A percentile compares a stretch with the other conserved stretches of the same genome.
These are phyloP conservation scores for Pocillopora grandis DNA, from an alignment of 92 coral and sea anemone species.

Conservation along the genomic window DNA sequence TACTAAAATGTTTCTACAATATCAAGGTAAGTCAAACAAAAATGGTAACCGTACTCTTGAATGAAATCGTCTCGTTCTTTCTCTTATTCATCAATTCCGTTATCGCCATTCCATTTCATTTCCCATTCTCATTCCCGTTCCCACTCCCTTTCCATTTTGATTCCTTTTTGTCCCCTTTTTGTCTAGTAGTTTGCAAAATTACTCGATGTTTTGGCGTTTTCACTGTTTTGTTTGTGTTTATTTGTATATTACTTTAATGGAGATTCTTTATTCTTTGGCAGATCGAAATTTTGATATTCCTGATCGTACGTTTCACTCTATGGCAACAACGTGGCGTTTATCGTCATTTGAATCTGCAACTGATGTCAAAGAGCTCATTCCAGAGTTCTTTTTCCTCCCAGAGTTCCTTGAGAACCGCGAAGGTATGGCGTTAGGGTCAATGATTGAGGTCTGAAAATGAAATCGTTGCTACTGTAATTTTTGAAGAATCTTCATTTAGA, in stretches of 20 bases:
- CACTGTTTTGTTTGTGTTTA: background rate
- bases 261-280: conserved; percentile 10
- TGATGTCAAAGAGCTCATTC: conserved; percentile 94
- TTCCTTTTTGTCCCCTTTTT: background rate
- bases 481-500: too few relatives aligned
- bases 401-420: conserved; percentile 91
- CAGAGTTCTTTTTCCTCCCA: conserved; percentile 96
- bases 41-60: background rate
- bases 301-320: conserved; percentile 98
- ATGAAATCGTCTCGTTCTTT: background rate
- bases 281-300: conserved; percentile 95
- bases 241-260: too few relatives aligned
- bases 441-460: too few relatives aligned
- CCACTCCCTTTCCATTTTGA: background rate
- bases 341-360: conserved; percentile 96
- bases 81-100: too few relatives aligned
- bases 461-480: too few relatives aligned
- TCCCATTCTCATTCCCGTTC: too few relatives aligned
- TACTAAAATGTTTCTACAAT: conserved; percentile 90
- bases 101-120: too few relatives aligned
- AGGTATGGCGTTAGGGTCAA: conserved; percentile 50
- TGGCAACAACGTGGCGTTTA: conserved; percentile 97
- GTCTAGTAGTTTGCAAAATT: background rate
- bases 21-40: conserved; percentile 69
- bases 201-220: background rate